Evolutionary conservation across 2,113 vertebrate species (phyloP), one percentile per base, ranked within the genome.

Genomic region (Sterna hirundo): DNA sequence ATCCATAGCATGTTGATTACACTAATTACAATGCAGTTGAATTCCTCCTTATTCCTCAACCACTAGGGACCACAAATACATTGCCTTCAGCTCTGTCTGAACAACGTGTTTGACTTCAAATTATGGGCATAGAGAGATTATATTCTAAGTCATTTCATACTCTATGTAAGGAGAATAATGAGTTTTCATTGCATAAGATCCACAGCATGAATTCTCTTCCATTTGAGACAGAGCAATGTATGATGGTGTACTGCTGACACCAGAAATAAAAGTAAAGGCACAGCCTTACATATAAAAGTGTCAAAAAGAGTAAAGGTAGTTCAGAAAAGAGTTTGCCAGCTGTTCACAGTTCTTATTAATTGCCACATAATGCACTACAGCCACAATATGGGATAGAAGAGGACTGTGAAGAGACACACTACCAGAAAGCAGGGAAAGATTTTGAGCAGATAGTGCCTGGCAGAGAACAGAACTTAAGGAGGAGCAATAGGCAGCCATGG

Each of bases 281-380:
- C 27, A 44, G 4, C n/a, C 54, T 27, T 6, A 1, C 7, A 32
- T n/a, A 4, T 44, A 58, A 68, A 51, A 60, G 47, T 47, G 15
- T 16, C 3, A 44, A 46, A 27, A 81, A 32, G 7, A 32, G 18
- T 29, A 60, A 76, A 71, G 20, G 15, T 38, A 36, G 13, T 18
- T 40, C 46, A 36, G 42, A 85, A 88, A 72, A 82, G 19, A 62
- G 60, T 38, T 62, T 25, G 18, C 15, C 15, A 62, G 26, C 36
- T 62, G 36, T 27, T 96, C 79, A 86, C 36, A 42, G 18, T 18
- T 86, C 71, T 86, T 88, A 92, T 86, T 90, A 97, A 93, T 93
- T 65, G 86, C 85, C 61, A 87, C 74, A 68, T 93, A 82, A 55
- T 55, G 36, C 44, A 83, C 18, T 74, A 38, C 49, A 95, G 32